These are phyloP conservation scores for Sphyrna mokarran DNA, from an alignment of 2,113 vertebrate species.

Conservation along the genomic window DNA sequence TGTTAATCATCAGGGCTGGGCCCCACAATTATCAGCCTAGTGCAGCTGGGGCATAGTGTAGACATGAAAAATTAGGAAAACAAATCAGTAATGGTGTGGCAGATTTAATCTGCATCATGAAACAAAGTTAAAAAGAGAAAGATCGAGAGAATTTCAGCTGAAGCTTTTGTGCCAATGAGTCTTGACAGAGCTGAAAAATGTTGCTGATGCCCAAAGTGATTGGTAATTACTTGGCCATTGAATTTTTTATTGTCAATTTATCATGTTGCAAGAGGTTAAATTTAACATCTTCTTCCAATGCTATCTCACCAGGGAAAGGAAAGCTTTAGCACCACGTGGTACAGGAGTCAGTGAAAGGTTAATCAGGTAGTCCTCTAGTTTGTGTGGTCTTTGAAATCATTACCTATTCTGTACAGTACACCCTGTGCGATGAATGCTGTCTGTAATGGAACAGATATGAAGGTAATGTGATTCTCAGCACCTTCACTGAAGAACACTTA, in stretches of 20 bases:
- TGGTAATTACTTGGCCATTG: conserved; percentile 99
- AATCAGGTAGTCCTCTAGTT: conserved; percentile 84
- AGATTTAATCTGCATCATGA: conserved; percentile 99
- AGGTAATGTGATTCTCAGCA: conserved; percentile 36
- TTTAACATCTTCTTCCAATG: conserved; percentile 89
- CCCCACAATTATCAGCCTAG: conserved; percentile 99
- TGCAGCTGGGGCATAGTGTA: conserved; percentile 98
- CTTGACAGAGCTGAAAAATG: conserved; percentile 98
- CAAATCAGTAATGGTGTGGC: conserved; percentile 99
- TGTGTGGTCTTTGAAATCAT: conserved; percentile 73
- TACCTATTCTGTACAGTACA: conserved; percentile 35
- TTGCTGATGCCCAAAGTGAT: conserved; percentile 92
- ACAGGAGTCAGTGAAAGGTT: conserved; percentile 89
- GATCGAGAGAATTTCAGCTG: conserved; percentile 83
- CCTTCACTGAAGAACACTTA: conserved; percentile 13
- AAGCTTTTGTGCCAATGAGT: conserved; percentile 83
- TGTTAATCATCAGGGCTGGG: conserved; percentile 99
- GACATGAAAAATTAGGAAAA: conserved; percentile 99
- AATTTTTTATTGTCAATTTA: conserved; percentile 99
- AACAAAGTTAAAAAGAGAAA: conserved; percentile 98
- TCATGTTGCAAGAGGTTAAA: conserved; percentile 95
- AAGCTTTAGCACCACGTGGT: conserved; percentile 67
- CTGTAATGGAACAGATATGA: conserved; percentile 38
- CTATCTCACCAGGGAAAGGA: conserved; percentile 76
- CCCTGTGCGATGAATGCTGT: conserved; percentile 35